phyloP scores from a whole-genome alignment of 1,140 invertebrate species.

The Atta texana region DNA sequence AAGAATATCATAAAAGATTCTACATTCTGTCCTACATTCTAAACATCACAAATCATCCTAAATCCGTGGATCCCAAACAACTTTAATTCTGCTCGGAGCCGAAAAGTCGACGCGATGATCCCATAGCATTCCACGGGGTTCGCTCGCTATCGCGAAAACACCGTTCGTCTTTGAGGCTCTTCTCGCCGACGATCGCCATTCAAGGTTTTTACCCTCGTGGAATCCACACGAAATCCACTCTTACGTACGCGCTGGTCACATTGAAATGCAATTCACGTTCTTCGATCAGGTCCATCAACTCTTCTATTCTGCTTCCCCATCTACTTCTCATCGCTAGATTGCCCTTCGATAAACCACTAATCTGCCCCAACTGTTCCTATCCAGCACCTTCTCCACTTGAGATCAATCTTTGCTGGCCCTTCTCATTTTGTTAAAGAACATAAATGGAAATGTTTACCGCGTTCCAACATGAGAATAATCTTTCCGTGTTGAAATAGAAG shows the following conservation, averaged over 20 bases:
- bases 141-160: conserved; percentile 70
- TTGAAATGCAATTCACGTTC: conserved; percentile 82
- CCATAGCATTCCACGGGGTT: conserved; percentile 29
- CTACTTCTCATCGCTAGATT: conserved; percentile 68
- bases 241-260: conserved; percentile 77
- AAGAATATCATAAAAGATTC: neutral
- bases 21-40: neutral
- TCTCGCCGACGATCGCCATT: conserved; percentile 72
- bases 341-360: conserved; percentile 80
- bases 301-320: conserved; percentile 34
- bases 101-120: conserved; percentile 16
- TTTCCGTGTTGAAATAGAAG: neutral
- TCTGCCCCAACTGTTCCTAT: conserved; percentile 61
- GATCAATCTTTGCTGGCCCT: conserved; percentile 78
- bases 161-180: conserved; percentile 77
- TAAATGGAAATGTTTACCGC: conserved; percentile 40
- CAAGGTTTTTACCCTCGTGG: conserved; percentile 80
- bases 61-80: neutral
- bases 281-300: conserved; percentile 74
- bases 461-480: conserved; percentile 14
- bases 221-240: conserved; percentile 81
- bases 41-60: neutral
- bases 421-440: conserved; percentile 58
- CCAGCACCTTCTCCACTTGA: conserved; percentile 52
- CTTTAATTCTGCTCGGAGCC: neutral